These are phyloP conservation scores for Echiichthys vipera DNA, from an alignment of 2,797 vertebrate species.

Conservation along the genomic window DNA sequence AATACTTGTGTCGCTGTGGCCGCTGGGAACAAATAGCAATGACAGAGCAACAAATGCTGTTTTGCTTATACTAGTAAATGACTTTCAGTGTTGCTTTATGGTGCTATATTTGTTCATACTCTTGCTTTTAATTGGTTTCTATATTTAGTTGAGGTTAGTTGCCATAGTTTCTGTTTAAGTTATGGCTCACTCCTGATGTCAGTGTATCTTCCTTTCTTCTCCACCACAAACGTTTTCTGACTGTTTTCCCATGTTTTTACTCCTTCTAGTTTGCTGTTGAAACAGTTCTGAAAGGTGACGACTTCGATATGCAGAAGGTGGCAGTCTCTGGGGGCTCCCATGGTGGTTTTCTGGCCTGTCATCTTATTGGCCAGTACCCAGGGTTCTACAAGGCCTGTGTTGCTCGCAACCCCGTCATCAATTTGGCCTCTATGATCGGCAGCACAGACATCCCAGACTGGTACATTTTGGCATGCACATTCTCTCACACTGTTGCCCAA, in stretches of 20 bases:
- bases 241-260: neutral
- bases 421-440: slow-evolving; percentile 92
- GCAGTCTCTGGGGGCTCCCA: slow-evolving; percentile 93
- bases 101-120: neutral
- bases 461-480: slow-evolving; percentile 71
- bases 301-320: slow-evolving; percentile 84
- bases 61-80: neutral
- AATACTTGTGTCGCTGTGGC: too few relatives aligned
- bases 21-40: neutral
- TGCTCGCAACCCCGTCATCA: slow-evolving; percentile 92
- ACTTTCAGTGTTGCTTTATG: neutral
- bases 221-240: neutral
- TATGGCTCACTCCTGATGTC: neutral
- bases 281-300: slow-evolving; percentile 84
- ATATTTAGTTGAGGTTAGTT: neutral
- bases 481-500: neutral
- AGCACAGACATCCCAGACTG: slow-evolving; percentile 97
- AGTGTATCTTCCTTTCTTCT: neutral
- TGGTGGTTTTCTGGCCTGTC: slow-evolving; percentile 95
- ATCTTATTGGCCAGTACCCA: slow-evolving; percentile 95
- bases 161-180: slow-evolving; percentile 1
- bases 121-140: neutral
- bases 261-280: slow-evolving; percentile 87
- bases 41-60: neutral
- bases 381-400: slow-evolving; percentile 91